Evolutionary conservation across 1,140 invertebrate species (phyloP), one percentile per base, ranked within the genome.

Genomic region (Olivierus martensii): DNA sequence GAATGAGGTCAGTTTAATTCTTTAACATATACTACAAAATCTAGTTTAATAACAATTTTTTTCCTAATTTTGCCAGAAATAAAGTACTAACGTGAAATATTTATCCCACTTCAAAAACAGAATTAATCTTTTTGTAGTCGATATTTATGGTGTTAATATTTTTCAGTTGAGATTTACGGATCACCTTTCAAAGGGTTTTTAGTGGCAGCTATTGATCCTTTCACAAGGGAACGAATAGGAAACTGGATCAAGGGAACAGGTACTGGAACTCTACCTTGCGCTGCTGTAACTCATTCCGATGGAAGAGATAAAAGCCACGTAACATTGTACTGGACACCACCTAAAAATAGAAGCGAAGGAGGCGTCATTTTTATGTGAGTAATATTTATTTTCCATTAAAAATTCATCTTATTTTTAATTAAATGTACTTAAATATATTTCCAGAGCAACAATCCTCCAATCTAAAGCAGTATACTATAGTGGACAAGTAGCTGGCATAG

Each of bases 281-380:
- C 60, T 18, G 60, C 58, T 3, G 52, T 61, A 6, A 61, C 58
- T 9, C 60, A 61, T 46, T 44, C 52, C 9, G 57, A 61, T 48
- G 44, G 51, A 14, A 45, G 50, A 15, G 43, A 46, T 3, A 61
- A 61, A 38, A 51, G 49, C 21, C 56, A 49, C 21, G 60, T 56
- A 0, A 48, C 49, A 12, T 39, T 61, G n/a, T 28, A 60, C 1
- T 61, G 60, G 60, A 46, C 51, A 12, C 60, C 60, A 34, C 58
- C 58, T 14, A 45, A 45, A 42, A 52, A 59, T 38, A 17, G 37
- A 19, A 42, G 38, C n/a, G 42, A 59, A 17, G 60, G 60, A 18
- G 49, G 59, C 38, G 60, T 61, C 7, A 57, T 56, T 46, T 61
- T 61, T 51, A 51, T 59, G 60, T 59, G 49, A 56, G 54, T 56